Conservation (phyloP, 2,888 invertebrate species). For the Apamea crenata region DNA sequence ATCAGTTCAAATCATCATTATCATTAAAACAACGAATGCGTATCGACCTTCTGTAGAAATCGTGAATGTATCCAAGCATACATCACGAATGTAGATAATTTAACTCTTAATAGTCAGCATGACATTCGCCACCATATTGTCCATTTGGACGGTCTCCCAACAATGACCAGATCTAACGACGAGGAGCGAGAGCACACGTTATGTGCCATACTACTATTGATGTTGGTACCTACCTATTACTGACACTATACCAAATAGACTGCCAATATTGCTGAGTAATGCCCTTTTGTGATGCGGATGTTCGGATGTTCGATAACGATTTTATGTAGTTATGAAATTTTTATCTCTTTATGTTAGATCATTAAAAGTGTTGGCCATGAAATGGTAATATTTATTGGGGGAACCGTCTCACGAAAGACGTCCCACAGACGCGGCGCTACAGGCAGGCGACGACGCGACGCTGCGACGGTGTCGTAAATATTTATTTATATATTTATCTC, state of each 20-base stretch:
- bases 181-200: constrained; percentile 15
- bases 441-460: too few species aligned
- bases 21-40: constrained; percentile 11
- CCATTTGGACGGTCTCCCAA: background rate
- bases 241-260: constrained; percentile 35
- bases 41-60: constrained; percentile 6
- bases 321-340: background rate
- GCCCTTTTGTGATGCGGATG: constrained; percentile 14
- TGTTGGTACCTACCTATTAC: background rate
- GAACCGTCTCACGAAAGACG: too few species aligned
- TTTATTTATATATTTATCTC: too few species aligned
- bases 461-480: too few species aligned
- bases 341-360: background rate
- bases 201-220: background rate
- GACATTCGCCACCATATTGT: background rate
- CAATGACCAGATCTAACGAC: constrained; percentile 22
- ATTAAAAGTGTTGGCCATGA: too few species aligned
- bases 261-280: constrained; percentile 28
- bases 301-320: background rate
- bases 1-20: constrained; percentile 16
- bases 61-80: background rate
- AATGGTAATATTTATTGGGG: background rate
- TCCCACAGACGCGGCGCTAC: too few species aligned
- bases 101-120: background rate
- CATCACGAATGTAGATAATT: background rate